These are phyloP conservation scores for Aplysia californica DNA, from an alignment of 1,140 invertebrate genomes.

Conservation along the genomic window DNA sequence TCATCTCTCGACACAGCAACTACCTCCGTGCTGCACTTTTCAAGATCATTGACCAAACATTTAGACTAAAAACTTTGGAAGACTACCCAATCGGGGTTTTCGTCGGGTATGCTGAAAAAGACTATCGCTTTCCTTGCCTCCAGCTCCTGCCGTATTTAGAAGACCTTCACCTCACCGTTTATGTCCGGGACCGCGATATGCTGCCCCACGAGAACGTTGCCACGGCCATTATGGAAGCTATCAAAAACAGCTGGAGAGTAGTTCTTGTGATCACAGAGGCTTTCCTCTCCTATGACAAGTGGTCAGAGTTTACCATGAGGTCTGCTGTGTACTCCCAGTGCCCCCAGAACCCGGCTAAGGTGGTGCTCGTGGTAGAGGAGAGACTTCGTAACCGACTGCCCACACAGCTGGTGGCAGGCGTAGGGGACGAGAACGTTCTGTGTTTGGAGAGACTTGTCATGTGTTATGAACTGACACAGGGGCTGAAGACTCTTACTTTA, in stretches of 20 bases:
- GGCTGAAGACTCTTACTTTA: not conserved
- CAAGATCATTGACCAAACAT: not conserved
- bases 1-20: not conserved
- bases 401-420: not conserved
- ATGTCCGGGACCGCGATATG: not conserved
- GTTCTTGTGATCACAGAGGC: not conserved
- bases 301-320: slow-evolving; percentile 11
- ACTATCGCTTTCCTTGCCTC: slow-evolving; percentile 2
- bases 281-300: not conserved
- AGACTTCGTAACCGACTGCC: not conserved
- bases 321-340: not conserved
- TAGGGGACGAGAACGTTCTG: not conserved
- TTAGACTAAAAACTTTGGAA: not conserved
- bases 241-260: slow-evolving; percentile 1
- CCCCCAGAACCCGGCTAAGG: not conserved
- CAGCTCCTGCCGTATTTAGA: not conserved
- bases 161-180: not conserved
- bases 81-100: slow-evolving; percentile 8
- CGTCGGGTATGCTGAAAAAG: not conserved
- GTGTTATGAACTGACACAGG: not conserved
- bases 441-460: not conserved
- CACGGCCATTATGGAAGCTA: not conserved
- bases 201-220: not conserved
- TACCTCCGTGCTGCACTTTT: not conserved
- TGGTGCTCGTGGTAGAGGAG: slow-evolving; percentile 3